Percentiles rank a stretch among this genome's conserved stretches.
These are phyloP conservation scores for Gymnarchus niloticus DNA, from an alignment of 2,113 vertebrate species.

Conservation along the genomic window DNA sequence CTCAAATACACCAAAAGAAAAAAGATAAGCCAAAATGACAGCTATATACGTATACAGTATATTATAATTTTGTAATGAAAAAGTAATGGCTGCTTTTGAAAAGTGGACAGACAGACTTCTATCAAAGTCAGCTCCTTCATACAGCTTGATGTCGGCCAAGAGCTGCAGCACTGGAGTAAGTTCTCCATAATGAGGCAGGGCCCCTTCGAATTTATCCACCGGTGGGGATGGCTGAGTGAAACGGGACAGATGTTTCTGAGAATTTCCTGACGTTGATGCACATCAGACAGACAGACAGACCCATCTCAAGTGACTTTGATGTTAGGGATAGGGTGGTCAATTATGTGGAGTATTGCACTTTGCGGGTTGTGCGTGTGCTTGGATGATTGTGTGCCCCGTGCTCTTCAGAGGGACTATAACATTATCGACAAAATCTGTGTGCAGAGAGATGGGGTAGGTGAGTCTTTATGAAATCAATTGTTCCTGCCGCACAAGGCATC, in stretches of 20 bases:
- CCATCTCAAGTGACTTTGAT: conserved; percentile 44
- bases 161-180: not conserved
- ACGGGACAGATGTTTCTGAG: conserved; percentile 15
- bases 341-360: conserved; percentile 56
- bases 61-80: not conserved
- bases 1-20: not conserved
- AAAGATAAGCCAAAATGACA: not conserved
- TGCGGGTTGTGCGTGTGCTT: conserved; percentile 41
- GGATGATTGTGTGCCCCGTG: conserved; percentile 51
- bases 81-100: conserved; percentile 13
- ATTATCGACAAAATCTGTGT: not conserved
- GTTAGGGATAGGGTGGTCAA: conserved; percentile 49
- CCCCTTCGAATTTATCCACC: conserved; percentile 15
- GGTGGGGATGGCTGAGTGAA: not conserved
- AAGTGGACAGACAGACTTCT: not conserved
- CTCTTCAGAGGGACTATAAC: not conserved
- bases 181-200: not conserved
- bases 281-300: conserved; percentile 64
- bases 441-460: conserved; percentile 27
- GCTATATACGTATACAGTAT: not conserved
- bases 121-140: not conserved
- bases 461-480: conserved; percentile 21
- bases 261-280: conserved; percentile 54
- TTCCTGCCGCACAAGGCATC: not conserved
- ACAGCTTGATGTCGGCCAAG: not conserved